Evolutionary conservation across 2,888 invertebrate species (phyloP).

Genomic region (Parelbella ahira): DNA sequence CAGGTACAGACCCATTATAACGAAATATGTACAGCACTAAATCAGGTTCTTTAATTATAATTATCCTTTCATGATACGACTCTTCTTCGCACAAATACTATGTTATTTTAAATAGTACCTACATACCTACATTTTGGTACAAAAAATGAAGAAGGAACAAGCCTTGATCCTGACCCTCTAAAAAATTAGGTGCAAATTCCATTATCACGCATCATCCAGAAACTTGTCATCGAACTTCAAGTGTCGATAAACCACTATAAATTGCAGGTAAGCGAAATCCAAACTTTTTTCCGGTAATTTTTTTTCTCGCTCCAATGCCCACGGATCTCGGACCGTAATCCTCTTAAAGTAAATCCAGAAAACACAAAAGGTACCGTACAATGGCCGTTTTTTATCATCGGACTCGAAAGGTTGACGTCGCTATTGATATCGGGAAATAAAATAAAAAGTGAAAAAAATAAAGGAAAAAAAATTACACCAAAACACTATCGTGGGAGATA

Average conservation of each 20-base stretch:
- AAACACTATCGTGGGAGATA: slow-evolving; percentile 34
- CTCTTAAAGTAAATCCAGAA: slow-evolving; percentile 47
- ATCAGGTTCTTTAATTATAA: too few relatives aligned
- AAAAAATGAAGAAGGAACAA: too few relatives aligned
- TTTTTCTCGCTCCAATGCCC: slow-evolving; percentile 21
- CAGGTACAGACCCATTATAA: too few relatives aligned
- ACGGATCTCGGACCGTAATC: slow-evolving; percentile 45
- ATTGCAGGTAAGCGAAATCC: slow-evolving; percentile 16
- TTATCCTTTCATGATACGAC: too few relatives aligned
- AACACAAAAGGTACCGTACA: slow-evolving; percentile 37
- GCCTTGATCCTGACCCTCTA: too few relatives aligned
- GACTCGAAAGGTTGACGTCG: slow-evolving; percentile 34
- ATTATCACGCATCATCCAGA: too few relatives aligned
- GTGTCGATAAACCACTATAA: slow-evolving; percentile 10
- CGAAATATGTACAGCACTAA: too few relatives aligned
- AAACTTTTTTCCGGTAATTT: slow-evolving; percentile 10
- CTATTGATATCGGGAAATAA: slow-evolving; percentile 28
- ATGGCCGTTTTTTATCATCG: slow-evolving; percentile 32
- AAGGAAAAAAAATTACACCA: slow-evolving; percentile 6
- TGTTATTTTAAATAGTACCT: too few relatives aligned
- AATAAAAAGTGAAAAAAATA: slow-evolving; percentile 11
- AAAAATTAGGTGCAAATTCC: too few relatives aligned
- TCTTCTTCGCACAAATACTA: too few relatives aligned
- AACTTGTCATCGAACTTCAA: neutral
- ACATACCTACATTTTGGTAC: too few relatives aligned